Conservation (phyloP, 23 tunicate genomes). For the Trididemnum clinides region DNA sequence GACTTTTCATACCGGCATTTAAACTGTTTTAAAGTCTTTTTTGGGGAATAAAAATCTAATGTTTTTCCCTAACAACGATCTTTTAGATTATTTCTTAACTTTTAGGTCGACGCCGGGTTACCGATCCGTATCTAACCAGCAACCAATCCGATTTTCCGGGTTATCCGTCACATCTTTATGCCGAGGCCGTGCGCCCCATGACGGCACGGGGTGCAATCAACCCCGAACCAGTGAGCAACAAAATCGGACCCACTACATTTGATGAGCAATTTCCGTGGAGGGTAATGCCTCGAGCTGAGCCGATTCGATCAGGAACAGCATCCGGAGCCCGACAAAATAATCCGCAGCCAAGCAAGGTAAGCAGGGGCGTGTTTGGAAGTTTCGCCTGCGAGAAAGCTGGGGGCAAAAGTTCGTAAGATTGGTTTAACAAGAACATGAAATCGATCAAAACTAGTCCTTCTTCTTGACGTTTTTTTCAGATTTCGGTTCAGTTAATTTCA, state of each 20-base stretch:
- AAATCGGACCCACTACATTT: conserved; percentile 54
- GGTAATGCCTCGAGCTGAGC: conserved; percentile 45
- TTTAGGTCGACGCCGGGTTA: not conserved
- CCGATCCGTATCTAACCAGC: conserved; percentile 81
- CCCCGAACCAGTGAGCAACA: conserved; percentile 30
- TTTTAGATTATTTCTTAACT: not conserved
- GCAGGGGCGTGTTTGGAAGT: too few relatives aligned
- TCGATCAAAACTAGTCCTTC: too few relatives aligned
- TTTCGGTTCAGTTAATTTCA: too few relatives aligned
- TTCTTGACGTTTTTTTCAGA: too few relatives aligned
- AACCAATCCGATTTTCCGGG: conserved; percentile 79
- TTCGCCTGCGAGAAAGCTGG: too few relatives aligned
- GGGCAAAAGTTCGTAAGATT: too few relatives aligned
- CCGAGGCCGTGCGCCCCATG: conserved; percentile 86
- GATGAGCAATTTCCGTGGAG: conserved; percentile 75
- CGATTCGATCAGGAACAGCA: conserved; percentile 83
- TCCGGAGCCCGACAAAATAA: conserved; percentile 89
- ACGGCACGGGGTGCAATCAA: conserved; percentile 70
- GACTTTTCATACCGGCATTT: too few relatives aligned
- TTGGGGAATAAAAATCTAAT: too few relatives aligned
- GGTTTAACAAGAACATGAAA: too few relatives aligned
- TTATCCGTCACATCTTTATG: conserved; percentile 57
- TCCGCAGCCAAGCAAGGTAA: conserved; percentile 90
- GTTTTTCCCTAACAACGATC: too few relatives aligned
- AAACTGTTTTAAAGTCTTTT: too few relatives aligned